A percentile compares a stretch with the other conserved stretches of the same genome.
Evolutionary conservation across 2,888 invertebrate genomes (phyloP).

Genomic region (Scaptomyza tumidula): DNA sequence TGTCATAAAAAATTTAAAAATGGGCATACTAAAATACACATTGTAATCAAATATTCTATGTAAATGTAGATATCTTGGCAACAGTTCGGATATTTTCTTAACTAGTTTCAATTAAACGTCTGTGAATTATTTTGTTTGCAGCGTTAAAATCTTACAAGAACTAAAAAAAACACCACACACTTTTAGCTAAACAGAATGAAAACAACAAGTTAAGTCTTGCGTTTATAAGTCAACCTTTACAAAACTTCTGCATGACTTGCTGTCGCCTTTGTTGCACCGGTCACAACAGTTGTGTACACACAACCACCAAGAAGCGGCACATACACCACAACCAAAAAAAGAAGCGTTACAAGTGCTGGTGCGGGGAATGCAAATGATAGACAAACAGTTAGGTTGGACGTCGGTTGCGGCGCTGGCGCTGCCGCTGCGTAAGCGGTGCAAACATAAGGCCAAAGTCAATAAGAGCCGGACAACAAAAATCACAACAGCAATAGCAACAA

Average conservation of each 20-base stretch:
- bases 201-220: slow-evolving; percentile 1
- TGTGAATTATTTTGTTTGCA: too few relatives aligned
- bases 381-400: slow-evolving; percentile 55
- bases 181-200: neutral
- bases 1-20: too few relatives aligned
- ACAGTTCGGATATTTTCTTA: too few relatives aligned
- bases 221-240: slow-evolving; percentile 23
- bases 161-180: neutral
- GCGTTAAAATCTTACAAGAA: too few relatives aligned
- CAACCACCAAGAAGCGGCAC: slow-evolving; percentile 21
- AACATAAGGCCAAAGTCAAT: slow-evolving; percentile 68
- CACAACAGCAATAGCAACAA: slow-evolving; percentile 43
- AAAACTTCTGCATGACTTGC: neutral
- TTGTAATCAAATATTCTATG: too few relatives aligned
- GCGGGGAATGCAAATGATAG: slow-evolving; percentile 73
- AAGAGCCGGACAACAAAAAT: slow-evolving; percentile 31
- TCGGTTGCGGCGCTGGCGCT: slow-evolving; percentile 45
- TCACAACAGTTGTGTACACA: slow-evolving; percentile 24
- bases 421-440: slow-evolving; percentile 73
- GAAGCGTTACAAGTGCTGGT: slow-evolving; percentile 53
- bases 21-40: too few relatives aligned
- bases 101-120: too few relatives aligned
- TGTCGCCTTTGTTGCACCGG: slow-evolving; percentile 8
- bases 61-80: too few relatives aligned
- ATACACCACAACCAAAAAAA: slow-evolving; percentile 27